Conservation (phyloP, 2,797 vertebrate species). For the Chelmon rostratus region DNA sequence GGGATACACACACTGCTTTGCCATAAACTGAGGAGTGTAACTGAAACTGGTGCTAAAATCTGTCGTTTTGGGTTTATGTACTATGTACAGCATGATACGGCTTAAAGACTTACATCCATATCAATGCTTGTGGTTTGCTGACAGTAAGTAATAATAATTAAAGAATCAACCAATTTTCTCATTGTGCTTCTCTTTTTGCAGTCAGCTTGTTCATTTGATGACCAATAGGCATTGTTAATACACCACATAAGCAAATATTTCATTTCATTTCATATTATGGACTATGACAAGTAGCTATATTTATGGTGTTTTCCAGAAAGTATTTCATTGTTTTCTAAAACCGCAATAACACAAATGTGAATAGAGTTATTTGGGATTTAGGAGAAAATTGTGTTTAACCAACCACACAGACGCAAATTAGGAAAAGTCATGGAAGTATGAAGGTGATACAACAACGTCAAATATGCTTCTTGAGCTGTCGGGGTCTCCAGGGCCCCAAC, state of each 20-base stretch:
- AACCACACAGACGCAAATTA: too few relatives aligned
- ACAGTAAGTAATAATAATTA: background rate
- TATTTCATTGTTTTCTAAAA: too few relatives aligned
- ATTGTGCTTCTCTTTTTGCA: background rate
- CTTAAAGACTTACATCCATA: background rate
- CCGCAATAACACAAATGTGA: too few relatives aligned
- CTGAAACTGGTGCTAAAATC: background rate
- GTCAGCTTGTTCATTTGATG: background rate
- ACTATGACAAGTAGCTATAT: background rate
- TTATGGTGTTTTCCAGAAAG: too few relatives aligned
- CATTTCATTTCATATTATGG: background rate
- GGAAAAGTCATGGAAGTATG: too few relatives aligned
- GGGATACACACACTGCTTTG: constrained; percentile 24
- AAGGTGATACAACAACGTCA: too few relatives aligned
- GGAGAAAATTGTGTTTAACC: too few relatives aligned
- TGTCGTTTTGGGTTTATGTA: background rate
- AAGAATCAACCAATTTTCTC: background rate
- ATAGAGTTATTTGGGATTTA: too few relatives aligned
- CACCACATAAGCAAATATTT: background rate
- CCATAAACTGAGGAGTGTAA: constrained; percentile 8
- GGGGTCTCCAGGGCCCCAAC: background rate
- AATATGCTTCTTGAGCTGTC: background rate
- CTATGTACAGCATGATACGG: background rate
- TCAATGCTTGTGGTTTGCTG: background rate
- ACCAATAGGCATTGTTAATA: background rate